Conservation (phyloP, 2,797 vertebrate genomes). For the Crax fasciolata region DNA sequence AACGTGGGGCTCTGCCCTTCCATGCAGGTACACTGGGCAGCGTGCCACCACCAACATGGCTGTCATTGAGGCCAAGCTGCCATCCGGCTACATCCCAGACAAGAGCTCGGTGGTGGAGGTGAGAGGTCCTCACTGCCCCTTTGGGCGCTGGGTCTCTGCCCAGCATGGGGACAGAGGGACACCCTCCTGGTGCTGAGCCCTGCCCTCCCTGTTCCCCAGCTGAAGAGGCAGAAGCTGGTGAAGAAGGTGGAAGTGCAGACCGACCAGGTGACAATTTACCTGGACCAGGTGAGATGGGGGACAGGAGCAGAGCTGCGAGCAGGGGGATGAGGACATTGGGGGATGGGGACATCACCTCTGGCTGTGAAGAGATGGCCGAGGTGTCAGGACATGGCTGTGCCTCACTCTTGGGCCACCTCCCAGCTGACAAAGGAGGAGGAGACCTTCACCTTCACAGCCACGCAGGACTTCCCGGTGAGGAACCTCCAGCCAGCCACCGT, state of each 20-base stretch:
- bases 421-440: constrained; percentile 57
- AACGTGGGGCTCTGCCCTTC: accelerated
- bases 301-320: neutral
- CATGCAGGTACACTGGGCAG: constrained; percentile 40
- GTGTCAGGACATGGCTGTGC: no score
- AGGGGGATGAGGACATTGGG: neutral
- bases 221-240: constrained; percentile 51
- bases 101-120: constrained; percentile 54
- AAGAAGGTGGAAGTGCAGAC: constrained; percentile 65
- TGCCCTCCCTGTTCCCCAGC: neutral
- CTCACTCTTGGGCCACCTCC: neutral
- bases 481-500: constrained; percentile 67
- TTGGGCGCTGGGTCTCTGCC: neutral
- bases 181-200: neutral
- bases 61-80: constrained; percentile 64
- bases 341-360: accelerated
- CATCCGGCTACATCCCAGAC: constrained; percentile 46
- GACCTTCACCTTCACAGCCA: constrained; percentile 48
- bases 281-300: constrained; percentile 44
- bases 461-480: constrained; percentile 52
- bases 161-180: accelerated
- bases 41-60: constrained; percentile 62
- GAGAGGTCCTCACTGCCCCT: accelerated
- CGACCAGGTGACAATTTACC: constrained; percentile 28
- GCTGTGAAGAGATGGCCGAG: neutral